Conservation (phyloP, 2,888 invertebrate genomes). For the Leptinotarsa haldemani region DNA sequence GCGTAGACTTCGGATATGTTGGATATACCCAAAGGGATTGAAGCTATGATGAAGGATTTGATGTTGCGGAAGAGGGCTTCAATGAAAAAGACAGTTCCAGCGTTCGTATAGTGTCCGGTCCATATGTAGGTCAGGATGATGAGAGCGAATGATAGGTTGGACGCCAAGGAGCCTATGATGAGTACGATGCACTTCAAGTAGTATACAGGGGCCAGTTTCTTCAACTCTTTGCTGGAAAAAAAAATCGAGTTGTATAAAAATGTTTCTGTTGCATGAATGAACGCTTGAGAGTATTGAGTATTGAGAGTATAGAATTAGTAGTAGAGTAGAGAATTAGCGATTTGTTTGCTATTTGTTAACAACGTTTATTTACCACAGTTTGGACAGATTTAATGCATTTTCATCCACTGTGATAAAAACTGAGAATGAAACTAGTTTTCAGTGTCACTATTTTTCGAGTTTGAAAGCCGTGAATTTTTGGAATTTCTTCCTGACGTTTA, state of each 20-base stretch:
- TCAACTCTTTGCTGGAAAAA: conserved; percentile 73
- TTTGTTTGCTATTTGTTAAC: too few species aligned
- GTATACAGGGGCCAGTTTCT: conserved; percentile 65
- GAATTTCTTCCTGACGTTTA: too few species aligned
- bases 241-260: background rate
- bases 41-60: conserved; percentile 51
- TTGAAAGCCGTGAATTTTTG: too few species aligned
- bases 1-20: conserved; percentile 54
- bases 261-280: too few species aligned
- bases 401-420: too few species aligned
- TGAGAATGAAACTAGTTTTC: too few species aligned
- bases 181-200: conserved; percentile 59
- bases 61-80: conserved; percentile 48
- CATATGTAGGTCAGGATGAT: conserved; percentile 52
- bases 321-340: too few species aligned
- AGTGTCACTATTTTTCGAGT: too few species aligned
- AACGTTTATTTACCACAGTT: too few species aligned
- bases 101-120: conserved; percentile 50
- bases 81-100: conserved; percentile 51
- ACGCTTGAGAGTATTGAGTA: too few species aligned
- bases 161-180: conserved; percentile 54
- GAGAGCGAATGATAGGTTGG: conserved; percentile 52
- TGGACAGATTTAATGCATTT: too few species aligned
- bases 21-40: conserved; percentile 54
- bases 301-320: too few species aligned